Evolutionary conservation across 2,113 vertebrate species (phyloP).

Genomic region (Macquaria ambigua): DNA sequence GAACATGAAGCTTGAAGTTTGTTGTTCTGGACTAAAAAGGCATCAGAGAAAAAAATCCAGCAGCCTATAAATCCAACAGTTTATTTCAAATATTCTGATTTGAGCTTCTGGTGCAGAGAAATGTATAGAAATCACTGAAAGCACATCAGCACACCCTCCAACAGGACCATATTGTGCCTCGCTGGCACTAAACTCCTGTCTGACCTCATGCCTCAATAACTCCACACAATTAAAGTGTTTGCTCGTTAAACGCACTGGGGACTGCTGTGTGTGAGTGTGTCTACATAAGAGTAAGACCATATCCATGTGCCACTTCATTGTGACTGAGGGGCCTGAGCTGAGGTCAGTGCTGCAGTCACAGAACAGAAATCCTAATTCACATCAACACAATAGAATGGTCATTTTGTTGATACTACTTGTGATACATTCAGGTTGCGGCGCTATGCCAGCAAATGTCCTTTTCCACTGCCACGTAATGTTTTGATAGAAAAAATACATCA

Average conservation of each 20-base stretch:
- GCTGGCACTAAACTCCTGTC: conserved; percentile 41
- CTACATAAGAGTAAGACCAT: not conserved
- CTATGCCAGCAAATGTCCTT: not conserved
- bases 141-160: conserved; percentile 9
- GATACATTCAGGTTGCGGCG: conserved; percentile 2
- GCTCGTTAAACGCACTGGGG: conserved; percentile 26
- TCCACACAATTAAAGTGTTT: conserved; percentile 37
- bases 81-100: not conserved
- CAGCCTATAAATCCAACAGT: not conserved
- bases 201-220: conserved; percentile 54
- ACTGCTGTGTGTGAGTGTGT: conserved; percentile 4
- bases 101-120: conserved; percentile 7
- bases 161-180: conserved; percentile 22
- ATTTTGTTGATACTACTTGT: conserved; percentile 30
- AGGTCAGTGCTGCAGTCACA: conserved; percentile 48
- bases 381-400: conserved; percentile 43
- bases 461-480: not conserved
- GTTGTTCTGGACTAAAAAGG: not conserved
- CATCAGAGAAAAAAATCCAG: not conserved
- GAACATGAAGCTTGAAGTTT: not conserved
- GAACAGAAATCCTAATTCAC: conserved; percentile 43
- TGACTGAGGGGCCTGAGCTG: conserved; percentile 44
- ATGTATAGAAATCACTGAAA: not conserved
- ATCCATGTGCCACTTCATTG: conserved; percentile 46
- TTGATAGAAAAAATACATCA: not conserved